Conservation (phyloP, 1,140 invertebrate genomes). For the Psix sp. region DNA sequence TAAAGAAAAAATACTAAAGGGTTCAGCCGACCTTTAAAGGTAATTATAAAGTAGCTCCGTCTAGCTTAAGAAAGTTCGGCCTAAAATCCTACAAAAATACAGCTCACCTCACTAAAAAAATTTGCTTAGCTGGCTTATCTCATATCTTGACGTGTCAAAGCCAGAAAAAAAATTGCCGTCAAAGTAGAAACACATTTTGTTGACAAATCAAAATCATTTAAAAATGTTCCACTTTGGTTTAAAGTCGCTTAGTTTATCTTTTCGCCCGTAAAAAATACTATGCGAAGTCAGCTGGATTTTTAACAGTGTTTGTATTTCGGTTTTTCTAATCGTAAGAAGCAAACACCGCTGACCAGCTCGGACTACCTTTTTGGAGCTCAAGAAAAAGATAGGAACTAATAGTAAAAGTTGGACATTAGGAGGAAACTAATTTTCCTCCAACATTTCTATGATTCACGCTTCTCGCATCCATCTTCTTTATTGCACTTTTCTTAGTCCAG, state of each 20-base stretch:
- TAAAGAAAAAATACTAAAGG: too few species aligned
- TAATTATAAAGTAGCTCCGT: too few species aligned
- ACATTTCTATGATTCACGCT: not conserved
- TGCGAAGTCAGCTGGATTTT: conserved; percentile 33
- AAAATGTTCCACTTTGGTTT: conserved; percentile 33
- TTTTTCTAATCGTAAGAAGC: conserved; percentile 33
- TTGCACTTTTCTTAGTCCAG: too few species aligned
- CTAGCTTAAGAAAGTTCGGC: conserved; percentile 9
- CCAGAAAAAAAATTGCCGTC: not conserved
- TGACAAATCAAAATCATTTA: conserved; percentile 39
- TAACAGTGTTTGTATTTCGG: conserved; percentile 37
- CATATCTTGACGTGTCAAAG: conserved; percentile 6
- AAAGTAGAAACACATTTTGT: conserved; percentile 18
- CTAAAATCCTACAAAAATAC: conserved; percentile 8
- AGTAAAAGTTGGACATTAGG: conserved; percentile 10
- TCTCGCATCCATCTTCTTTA: too few species aligned
- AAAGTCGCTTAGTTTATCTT: conserved; percentile 48
- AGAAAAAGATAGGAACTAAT: conserved; percentile 11
- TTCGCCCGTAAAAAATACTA: conserved; percentile 12
- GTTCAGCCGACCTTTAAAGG: too few species aligned
- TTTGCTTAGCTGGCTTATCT: conserved; percentile 16
- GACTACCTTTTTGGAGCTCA: conserved; percentile 9
- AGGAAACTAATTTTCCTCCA: conserved; percentile 13
- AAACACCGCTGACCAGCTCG: conserved; percentile 22
- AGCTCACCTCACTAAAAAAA: conserved; percentile 29